Evolutionary conservation across 2,888 invertebrate species (phyloP).

Genomic region (Calliopum simillimum): DNA sequence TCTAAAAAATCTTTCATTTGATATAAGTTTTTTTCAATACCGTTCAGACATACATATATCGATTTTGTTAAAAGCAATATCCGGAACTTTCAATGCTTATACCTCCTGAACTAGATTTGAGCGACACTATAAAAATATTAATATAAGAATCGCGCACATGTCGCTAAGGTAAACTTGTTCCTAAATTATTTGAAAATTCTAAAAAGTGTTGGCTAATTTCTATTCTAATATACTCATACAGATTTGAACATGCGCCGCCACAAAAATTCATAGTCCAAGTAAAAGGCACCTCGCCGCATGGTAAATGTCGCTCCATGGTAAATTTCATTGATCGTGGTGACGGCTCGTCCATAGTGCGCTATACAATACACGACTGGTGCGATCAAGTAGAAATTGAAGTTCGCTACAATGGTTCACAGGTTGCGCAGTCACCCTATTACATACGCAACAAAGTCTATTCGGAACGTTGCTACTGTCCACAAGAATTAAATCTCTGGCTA

Average conservation of each 20-base stretch:
- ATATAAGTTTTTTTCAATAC: too few relatives aligned
- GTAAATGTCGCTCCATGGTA: conserved; percentile 77
- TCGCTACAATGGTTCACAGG: conserved; percentile 66
- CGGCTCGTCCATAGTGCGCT: conserved; percentile 85
- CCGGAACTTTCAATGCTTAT: too few relatives aligned
- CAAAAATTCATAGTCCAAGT: conserved; percentile 70
- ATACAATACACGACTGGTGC: conserved; percentile 83
- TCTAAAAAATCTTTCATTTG: too few relatives aligned
- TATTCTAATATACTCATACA: conserved; percentile 53
- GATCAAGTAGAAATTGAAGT: conserved; percentile 77
- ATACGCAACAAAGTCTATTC: conserved; percentile 73
- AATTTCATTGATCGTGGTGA: conserved; percentile 86
- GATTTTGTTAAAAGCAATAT: too few relatives aligned
- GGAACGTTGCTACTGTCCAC: conserved; percentile 89
- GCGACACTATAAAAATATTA: too few relatives aligned
- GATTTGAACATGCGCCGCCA: conserved; percentile 71
- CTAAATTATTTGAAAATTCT: conserved; percentile 49
- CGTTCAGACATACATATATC: too few relatives aligned
- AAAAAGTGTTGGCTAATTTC: neutral
- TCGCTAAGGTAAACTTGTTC: too few relatives aligned
- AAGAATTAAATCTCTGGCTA: conserved; percentile 75
- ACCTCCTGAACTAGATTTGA: too few relatives aligned
- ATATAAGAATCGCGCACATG: too few relatives aligned
- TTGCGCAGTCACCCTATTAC: conserved; percentile 62
- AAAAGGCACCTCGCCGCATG: conserved; percentile 70